phyloP scores from a whole-genome alignment of 2,113 vertebrate genomes.

The Otis tarda region DNA sequence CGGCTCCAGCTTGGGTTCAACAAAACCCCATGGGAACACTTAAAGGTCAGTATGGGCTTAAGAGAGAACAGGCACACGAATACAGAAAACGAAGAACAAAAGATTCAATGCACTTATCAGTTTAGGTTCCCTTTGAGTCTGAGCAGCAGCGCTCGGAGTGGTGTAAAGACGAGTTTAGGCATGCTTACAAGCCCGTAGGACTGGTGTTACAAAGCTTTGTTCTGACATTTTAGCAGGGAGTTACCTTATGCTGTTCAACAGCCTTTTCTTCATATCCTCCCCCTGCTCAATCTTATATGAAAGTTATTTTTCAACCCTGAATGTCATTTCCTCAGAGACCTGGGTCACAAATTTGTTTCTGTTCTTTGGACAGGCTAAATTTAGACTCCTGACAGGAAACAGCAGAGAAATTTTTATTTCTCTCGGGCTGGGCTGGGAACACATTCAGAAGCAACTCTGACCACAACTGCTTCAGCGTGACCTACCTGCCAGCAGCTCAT shows the following conservation, averaged over 20 bases:
- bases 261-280: slow-evolving; percentile 2
- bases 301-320: slow-evolving; percentile 35
- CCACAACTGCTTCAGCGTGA: not conserved
- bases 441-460: not conserved
- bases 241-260: not conserved
- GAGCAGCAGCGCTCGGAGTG: not conserved
- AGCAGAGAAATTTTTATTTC: slow-evolving; percentile 32
- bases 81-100: slow-evolving; percentile 6
- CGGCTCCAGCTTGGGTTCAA: not conserved
- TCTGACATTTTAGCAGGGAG: slow-evolving; percentile 37
- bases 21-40: not conserved
- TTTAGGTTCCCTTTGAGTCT: slow-evolving; percentile 28
- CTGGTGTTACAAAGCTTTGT: not conserved
- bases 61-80: not conserved
- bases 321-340: slow-evolving; percentile 42
- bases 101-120: not conserved
- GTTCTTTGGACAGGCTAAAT: slow-evolving; percentile 46
- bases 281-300: not conserved
- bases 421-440: not conserved
- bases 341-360: slow-evolving; percentile 37
- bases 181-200: not conserved
- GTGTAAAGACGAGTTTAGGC: not conserved
- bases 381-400: slow-evolving; percentile 43
- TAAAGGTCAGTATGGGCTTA: not conserved
- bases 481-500: not conserved